Evolutionary conservation across 2,888 invertebrate genomes (phyloP).

Genomic region (Luperina nickerlii): DNA sequence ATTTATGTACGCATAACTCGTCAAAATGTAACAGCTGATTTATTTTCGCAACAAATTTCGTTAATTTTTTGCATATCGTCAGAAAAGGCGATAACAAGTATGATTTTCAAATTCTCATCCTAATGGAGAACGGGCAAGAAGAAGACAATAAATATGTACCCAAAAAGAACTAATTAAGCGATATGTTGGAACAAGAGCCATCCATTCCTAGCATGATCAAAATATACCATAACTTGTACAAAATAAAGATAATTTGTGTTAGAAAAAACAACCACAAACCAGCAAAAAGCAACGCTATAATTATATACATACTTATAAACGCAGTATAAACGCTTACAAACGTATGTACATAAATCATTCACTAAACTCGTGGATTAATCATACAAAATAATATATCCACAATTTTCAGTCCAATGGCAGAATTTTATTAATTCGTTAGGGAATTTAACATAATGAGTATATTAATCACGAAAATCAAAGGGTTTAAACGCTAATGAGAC

Average conservation of each 20-base stretch:
- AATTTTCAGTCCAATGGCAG: background rate
- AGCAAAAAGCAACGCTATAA: slow-evolving; percentile 34
- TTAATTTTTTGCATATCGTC: no score
- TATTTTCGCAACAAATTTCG: no score
- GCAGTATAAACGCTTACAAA: no score
- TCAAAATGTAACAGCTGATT: no score
- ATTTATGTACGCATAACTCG: no score
- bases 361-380: slow-evolving; percentile 6
- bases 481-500: slow-evolving; percentile 6
- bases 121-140: background rate
- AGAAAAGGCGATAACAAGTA: no score
- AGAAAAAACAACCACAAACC: background rate
- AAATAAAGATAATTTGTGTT: background rate
- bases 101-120: background rate
- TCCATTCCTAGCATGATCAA: background rate
- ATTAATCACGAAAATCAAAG: slow-evolving; percentile 4
- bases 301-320: slow-evolving; percentile 7
- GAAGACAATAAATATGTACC: no score
- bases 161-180: background rate
- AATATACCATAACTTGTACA: slow-evolving; percentile 4
- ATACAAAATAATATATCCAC: background rate
- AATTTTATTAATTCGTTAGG: background rate
- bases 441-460: slow-evolving; percentile 3
- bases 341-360: background rate
- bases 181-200: background rate